Evolutionary conservation across 2,797 vertebrate species (phyloP), one percentile per base, ranked within the genome.

Genomic region (Phataginus tricuspis): DNA sequence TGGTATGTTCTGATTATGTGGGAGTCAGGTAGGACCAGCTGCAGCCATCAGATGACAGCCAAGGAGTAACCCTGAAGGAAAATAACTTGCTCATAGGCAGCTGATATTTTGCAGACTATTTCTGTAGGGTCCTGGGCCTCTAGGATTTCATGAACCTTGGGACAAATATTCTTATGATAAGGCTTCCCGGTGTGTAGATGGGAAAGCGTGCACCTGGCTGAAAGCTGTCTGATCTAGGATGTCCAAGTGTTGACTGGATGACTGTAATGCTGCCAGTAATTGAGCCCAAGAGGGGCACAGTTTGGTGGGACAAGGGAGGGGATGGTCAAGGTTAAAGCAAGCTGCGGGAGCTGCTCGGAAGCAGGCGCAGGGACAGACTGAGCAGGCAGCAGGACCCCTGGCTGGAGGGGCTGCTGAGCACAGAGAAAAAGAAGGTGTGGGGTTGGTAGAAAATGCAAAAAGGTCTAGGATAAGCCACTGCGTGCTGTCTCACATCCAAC

Each of bases 101-200:
- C 37, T 16, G 21, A 1, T 34, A 2, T 7, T 27, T 18, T 18
- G 4, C 11, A n/a, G 9, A 29, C 5, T 19, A 21, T 37, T 13
- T 37, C 9, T 7, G 14, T 25, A 42, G 68, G 9, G 21, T 45
- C 42, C 1, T 16, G 29, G 14, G 42, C 51, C 57, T 39, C 16
- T 6, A 18, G 42, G 11, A 19, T 4, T 39, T 37, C 13, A 1
- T 31, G 25, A 16, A 0, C 21, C 8, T 0, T 1, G 3, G 5
- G 34, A 11, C 3, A 16, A 29, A 29, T 19, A 23, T 4, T 34
- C 31, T n/a, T 63, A 34, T 7, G 4, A 31, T 8, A 4, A 49
- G 21, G 39, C 39, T 7, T 7, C 18, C 5, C 8, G 5, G 29
- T 37, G 34, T 75, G 15, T 19, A 63, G 23, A 8, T 63, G 49